These are phyloP conservation scores for Parasteatoda lunata DNA, from an alignment of 2,888 invertebrate genomes.

Conservation along the genomic window DNA sequence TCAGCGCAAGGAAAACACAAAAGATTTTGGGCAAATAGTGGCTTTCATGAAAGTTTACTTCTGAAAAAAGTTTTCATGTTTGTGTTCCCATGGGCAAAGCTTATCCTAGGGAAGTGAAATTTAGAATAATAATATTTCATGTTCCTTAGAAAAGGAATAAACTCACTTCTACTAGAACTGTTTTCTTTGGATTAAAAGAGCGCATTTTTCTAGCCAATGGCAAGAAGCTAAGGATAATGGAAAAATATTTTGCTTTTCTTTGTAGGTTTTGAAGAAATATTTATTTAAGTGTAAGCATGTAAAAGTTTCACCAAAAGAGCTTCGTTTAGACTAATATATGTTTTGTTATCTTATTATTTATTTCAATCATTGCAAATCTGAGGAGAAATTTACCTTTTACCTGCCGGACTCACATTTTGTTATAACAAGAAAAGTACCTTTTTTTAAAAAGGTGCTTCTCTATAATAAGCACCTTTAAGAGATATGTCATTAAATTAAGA, in stretches of 20 bases:
- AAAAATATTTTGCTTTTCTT: conserved; percentile 19
- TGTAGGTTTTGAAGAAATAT: conserved; percentile 3
- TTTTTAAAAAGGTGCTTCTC: too few relatives aligned
- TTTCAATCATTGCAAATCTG: too few relatives aligned
- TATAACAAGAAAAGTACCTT: too few relatives aligned
- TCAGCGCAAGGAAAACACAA: conserved; percentile 28
- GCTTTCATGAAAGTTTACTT: conserved; percentile 21
- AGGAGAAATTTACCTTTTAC: too few relatives aligned
- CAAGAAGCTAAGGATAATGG: conserved; percentile 8
- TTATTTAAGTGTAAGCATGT: conserved; percentile 21
- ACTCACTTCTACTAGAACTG: conserved; percentile 20
- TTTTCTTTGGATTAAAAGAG: conserved; percentile 41
- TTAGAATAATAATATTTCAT: conserved; percentile 48
- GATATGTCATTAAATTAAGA: too few relatives aligned
- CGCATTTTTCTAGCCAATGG: conserved; percentile 19
- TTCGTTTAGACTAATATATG: too few relatives aligned
- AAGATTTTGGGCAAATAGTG: conserved; percentile 18
- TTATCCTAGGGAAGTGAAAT: conserved; percentile 31
- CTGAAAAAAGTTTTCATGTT: conserved; percentile 32
- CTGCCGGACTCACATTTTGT: too few relatives aligned
- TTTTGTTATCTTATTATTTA: too few relatives aligned
- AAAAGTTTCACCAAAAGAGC: not conserved
- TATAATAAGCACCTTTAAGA: too few relatives aligned
- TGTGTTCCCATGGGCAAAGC: conserved; percentile 25
- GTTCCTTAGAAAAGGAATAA: conserved; percentile 38